Base-by-base conservation (phyloP, 2,888 invertebrate genomes). In the Invenusta paracnida region DNA sequence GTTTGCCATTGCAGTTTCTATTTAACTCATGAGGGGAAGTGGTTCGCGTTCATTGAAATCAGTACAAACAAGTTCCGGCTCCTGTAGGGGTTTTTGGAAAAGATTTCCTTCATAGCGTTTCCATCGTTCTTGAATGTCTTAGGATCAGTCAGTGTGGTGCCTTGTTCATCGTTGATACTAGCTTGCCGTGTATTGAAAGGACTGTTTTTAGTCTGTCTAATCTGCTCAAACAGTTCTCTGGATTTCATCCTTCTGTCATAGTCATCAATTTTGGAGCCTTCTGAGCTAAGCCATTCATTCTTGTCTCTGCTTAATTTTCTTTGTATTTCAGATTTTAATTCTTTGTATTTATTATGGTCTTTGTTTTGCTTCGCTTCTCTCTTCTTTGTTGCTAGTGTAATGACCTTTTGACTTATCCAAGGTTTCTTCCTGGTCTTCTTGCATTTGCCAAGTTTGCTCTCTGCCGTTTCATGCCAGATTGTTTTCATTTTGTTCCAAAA, bases 401-500 rank as follows among this genome's bases (percentile, higher is more conserved):
- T 23, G 79, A 29, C 79, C n/a, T 79, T 5, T 11, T 79, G 25
- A 29, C 79, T 79, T 79, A 79, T 79, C 27, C 79, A 79, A 25
- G 25, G 79, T 5, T 79, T 23, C 29, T 27, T 79, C 29, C 79
- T 23, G 5, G 25, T 79, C 79, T 79, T 25, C 29, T 27, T 23
- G 25, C 79, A n/a, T 79, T 79, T 27, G 25, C 79, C 79, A 2
- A 79, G 25, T 23, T 2, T 79, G 29, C n/a, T 79, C 29, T 79
- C 79, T 25, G 79, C 79, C 2, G 79, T 25, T 25, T 23, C 79
- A 25, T 79, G 79, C 79, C 25, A 79, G 25, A 23, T 23, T 79
- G 79, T 79, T 79, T 79, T 79, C 79, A 79, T 27, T 27, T 79
- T 27, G 25, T 79, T n/a, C 79, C 79, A 79, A 25, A 79, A n/a